Percentiles rank a stretch among this genome's conserved stretches.
Conservation (phyloP, 2,797 vertebrate genomes). For the Pipistrellus nathusii region DNA sequence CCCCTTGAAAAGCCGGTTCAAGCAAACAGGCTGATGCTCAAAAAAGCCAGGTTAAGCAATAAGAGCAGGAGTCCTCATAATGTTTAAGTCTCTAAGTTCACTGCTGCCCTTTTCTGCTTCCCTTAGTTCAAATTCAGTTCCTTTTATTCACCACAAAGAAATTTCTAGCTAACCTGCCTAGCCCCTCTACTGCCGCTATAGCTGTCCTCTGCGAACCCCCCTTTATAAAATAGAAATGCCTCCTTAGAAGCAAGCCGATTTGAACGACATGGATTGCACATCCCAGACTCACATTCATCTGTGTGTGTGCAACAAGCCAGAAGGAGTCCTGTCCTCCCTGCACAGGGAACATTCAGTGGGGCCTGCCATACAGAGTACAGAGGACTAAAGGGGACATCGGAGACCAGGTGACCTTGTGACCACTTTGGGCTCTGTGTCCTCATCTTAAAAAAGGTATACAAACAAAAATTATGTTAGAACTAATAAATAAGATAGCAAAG, state of each 20-base stretch:
- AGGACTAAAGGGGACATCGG: not conserved
- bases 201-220: not conserved
- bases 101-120: not conserved
- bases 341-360: not conserved
- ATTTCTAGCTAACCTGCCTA: not conserved
- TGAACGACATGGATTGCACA: not conserved
- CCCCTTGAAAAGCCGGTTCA: not conserved
- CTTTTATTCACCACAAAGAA: not conserved
- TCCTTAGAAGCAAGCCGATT: not conserved
- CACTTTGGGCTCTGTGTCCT: not conserved
- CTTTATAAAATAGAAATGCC: constrained; percentile 2
- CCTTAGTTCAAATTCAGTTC: not conserved
- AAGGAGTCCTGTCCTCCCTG: not conserved
- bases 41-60: not conserved
- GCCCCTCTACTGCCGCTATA: not conserved
- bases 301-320: not conserved
- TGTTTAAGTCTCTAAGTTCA: not conserved
- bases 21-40: not conserved
- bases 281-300: not conserved
- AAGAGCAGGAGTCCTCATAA: not conserved
- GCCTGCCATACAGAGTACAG: not conserved
- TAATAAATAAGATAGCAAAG: not conserved
- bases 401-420: not conserved
- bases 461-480: not conserved
- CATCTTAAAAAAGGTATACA: too few species aligned